phyloP scores from a whole-genome alignment of 2,888 invertebrate species.

The Bruchidius siliquastri region DNA sequence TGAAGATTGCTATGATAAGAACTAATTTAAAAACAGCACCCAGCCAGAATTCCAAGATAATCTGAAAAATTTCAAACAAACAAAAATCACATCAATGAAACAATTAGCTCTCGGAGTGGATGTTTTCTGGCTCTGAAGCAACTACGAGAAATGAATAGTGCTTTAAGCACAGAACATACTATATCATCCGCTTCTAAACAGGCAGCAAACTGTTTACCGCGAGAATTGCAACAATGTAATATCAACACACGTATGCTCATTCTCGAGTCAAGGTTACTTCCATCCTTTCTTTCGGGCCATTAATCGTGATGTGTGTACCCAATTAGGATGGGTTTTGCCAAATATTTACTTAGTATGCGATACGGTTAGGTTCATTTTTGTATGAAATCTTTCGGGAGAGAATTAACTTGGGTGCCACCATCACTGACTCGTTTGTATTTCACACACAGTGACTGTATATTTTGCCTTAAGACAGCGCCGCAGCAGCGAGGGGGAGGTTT shows the following conservation, averaged over 20 bases:
- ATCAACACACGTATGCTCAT: neutral
- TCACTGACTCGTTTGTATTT: neutral
- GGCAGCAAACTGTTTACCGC: no score
- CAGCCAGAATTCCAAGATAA: no score
- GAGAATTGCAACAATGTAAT: neutral
- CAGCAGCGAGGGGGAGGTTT: no score
- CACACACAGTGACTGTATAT: neutral
- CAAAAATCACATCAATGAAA: no score
- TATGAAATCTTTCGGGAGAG: neutral
- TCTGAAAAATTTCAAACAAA: no score
- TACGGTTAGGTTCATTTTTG: neutral
- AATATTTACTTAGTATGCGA: neutral
- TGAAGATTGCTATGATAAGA: no score
- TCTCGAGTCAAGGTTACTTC: neutral
- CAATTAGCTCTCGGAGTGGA: no score
- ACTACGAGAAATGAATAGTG: no score
- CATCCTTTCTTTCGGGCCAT: neutral
- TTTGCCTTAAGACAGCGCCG: neutral
- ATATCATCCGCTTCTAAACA: no score
- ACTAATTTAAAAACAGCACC: no score
- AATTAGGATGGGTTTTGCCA: neutral
- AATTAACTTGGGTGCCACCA: neutral
- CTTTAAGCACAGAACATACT: no score
- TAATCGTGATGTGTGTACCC: neutral
- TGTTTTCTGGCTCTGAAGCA: no score